phyloP scores from a whole-genome alignment of 92 coral and sea anemone genomes.

The Phenganax stokvisi region DNA sequence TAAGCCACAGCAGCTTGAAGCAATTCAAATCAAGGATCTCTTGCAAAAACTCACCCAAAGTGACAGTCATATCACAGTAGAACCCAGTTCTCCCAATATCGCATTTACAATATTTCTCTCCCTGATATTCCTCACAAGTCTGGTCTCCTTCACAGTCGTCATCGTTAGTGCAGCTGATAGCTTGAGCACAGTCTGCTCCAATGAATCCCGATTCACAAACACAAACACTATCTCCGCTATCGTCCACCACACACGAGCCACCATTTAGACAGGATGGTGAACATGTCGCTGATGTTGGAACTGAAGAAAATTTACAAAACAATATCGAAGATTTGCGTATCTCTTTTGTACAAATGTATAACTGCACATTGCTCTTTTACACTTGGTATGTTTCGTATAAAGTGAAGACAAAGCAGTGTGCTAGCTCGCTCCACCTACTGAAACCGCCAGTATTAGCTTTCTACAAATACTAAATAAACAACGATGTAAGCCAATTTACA shows the following conservation, averaged over 20 bases:
- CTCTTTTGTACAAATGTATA: too few relatives aligned
- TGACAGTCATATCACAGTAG: constrained; percentile 15
- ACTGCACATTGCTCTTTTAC: too few relatives aligned
- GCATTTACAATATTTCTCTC: constrained; percentile 16
- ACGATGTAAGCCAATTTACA: too few relatives aligned
- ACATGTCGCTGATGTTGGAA: constrained; percentile 6
- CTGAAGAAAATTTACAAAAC: neutral
- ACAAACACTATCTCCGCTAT: constrained; percentile 4
- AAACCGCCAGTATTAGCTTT: too few relatives aligned
- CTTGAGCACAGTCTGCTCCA: constrained; percentile 24
- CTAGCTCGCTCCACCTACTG: too few relatives aligned
- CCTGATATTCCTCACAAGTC: constrained; percentile 5
- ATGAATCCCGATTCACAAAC: neutral
- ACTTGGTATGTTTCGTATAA: too few relatives aligned
- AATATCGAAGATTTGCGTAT: neutral
- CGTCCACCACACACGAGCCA: constrained; percentile 4
- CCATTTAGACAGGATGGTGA: constrained; percentile 1
- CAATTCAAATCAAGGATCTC: neutral
- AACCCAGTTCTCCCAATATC: constrained; percentile 14
- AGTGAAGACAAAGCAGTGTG: too few relatives aligned
- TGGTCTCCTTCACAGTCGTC: constrained; percentile 1
- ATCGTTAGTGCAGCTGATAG: constrained; percentile 14
- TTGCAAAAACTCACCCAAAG: neutral
- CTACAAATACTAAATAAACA: too few relatives aligned
- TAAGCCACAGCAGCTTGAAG: neutral